These are phyloP conservation scores for Caligus rogercresseyi DNA, from an alignment of 1,140 invertebrate species.

Conservation along the genomic window DNA sequence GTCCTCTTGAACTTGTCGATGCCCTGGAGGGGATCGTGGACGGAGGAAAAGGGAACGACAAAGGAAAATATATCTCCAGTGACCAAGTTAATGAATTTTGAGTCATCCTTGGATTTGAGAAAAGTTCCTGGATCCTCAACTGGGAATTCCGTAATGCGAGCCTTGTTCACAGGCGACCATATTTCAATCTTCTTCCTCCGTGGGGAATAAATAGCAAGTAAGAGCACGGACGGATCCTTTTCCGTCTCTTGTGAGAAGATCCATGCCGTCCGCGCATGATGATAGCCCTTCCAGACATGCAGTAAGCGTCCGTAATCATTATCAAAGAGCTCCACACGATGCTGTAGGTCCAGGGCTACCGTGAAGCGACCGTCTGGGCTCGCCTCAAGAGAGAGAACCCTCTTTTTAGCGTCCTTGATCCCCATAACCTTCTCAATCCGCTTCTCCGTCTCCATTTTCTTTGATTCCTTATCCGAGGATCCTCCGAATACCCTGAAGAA, in stretches of 20 bases:
- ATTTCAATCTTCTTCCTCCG: not conserved
- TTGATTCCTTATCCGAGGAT: not conserved
- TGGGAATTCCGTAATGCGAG: not conserved
- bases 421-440: not conserved
- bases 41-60: not conserved
- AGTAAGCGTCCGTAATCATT: not conserved
- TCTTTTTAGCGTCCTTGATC: not conserved
- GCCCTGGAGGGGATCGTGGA: not conserved
- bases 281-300: not conserved
- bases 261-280: not conserved
- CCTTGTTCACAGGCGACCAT: not conserved
- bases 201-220: not conserved
- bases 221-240: not conserved
- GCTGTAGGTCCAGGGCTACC: not conserved
- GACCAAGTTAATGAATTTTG: not conserved
- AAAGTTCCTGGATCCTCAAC: not conserved
- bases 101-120: not conserved
- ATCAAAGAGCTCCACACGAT: not conserved
- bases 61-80: not conserved
- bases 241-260: not conserved
- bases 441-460: not conserved
- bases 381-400: not conserved
- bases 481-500: not conserved
- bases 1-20: not conserved
- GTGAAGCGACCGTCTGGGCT: not conserved